Evolutionary conservation across 2,113 vertebrate genomes (phyloP).

Genomic region (Daphoenositta chrysoptera): DNA sequence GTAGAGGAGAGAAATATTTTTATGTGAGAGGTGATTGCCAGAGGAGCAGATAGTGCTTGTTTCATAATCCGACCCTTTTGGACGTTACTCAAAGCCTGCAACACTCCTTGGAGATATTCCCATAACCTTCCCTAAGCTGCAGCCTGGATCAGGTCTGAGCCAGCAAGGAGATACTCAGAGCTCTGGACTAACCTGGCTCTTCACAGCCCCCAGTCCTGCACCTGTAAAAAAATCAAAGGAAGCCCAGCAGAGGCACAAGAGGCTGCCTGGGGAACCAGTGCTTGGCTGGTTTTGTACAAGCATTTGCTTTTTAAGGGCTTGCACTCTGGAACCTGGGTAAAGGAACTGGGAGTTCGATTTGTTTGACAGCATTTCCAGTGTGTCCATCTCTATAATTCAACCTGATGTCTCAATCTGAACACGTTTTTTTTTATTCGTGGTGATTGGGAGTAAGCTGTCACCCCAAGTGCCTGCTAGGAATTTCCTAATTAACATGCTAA

Average conservation of each 20-base stretch:
- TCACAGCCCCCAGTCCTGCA: background rate
- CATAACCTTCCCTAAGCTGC: background rate
- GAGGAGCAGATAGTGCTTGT: background rate
- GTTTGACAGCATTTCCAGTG: background rate
- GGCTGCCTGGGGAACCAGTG: background rate
- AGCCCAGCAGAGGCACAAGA: background rate
- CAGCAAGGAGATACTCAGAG: background rate
- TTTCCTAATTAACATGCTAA: constrained; percentile 44
- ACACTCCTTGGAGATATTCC: background rate
- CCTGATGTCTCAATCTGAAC: constrained; percentile 23
- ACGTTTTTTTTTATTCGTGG: background rate
- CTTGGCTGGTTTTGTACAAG: background rate
- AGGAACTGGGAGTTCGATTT: background rate
- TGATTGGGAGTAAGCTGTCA: background rate
- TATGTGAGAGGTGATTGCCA: background rate
- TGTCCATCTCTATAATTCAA: constrained; percentile 6
- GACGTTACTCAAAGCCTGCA: background rate
- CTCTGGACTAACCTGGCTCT: background rate
- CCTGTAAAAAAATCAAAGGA: background rate
- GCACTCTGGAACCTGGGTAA: background rate
- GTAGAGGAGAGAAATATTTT: background rate
- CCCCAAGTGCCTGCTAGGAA: background rate
- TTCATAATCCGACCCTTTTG: background rate
- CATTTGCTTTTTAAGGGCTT: background rate
- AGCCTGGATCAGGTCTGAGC: background rate